Base-by-base conservation (phyloP, 2,113 vertebrate genomes). In the Corythoichthys intestinalis region DNA sequence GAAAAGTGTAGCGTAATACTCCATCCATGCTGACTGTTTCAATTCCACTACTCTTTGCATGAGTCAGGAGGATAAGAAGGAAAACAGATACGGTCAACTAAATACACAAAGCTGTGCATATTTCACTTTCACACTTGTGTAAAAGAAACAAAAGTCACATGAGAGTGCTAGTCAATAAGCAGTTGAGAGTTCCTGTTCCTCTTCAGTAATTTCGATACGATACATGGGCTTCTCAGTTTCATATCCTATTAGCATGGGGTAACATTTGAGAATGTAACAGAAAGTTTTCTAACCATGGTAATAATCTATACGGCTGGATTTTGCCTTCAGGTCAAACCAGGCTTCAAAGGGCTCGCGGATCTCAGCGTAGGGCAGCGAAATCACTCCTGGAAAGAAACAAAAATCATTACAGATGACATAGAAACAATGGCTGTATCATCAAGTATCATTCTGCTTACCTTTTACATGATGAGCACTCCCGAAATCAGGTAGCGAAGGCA, bases 291-390 rank as follows among this genome's bases (percentile, higher is more conserved):
- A 65, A 94, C 93, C 89, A 14, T 89, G 79, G 0, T 94, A 94
- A 15, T 92, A 93, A 67, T 94, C 89, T 28, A 91, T 91, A 3
- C 89, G 79, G 77, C 92, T 94, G 72, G 90, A 91, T 28, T 88
- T 86, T 17, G 85, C 88, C 0, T 86, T 69, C 0, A 83, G 58
- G 68, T 94, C 92, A 62, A 94, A 93, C 93, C 92, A 95, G 80
- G 90, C 93, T 79, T 95, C 94, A 35, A 94, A 93, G 0, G 90
- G 95, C 82, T 96, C 93, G 76, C 92, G 85, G 0, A 96, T 94
- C 76, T 95, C 93, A 0, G 93, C 91, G 0, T 93, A 95, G 38
- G 92, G 93, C 34, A 94, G 85, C 4, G 78, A 91, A n/a, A 95
- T 91, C 70, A 94, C 69, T 17, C 91, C 92, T 93, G 83, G 15